A percentile compares a stretch with the other conserved stretches of the same genome.
Conservation (phyloP, 2,888 invertebrate genomes). For the Melipona beecheii region DNA sequence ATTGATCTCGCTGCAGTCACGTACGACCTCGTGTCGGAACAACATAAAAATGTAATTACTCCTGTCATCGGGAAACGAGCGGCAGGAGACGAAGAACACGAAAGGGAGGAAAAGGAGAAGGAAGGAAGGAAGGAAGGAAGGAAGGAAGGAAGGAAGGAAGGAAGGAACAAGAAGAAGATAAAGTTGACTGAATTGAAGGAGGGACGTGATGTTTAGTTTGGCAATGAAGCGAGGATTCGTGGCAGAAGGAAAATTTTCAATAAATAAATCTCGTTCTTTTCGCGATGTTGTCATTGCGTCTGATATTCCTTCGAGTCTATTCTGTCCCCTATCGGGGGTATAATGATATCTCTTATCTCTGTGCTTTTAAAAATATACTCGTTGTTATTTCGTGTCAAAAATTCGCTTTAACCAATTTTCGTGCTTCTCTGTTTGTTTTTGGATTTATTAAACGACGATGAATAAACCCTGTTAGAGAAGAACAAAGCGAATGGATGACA, state of each 20-base stretch:
- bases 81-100: constrained; percentile 35
- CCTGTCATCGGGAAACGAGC: constrained; percentile 69
- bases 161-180: constrained; percentile 32
- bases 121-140: constrained; percentile 27
- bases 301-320: not conserved
- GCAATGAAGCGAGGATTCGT: constrained; percentile 59
- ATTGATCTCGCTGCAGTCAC: constrained; percentile 72
- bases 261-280: constrained; percentile 56
- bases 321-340: too few species aligned
- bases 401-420: not conserved
- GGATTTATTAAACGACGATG: not conserved
- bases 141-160: not conserved
- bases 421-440: not conserved
- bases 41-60: constrained; percentile 75
- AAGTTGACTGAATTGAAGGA: constrained; percentile 56
- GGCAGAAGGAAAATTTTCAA: constrained; percentile 46
- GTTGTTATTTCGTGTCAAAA: not conserved
- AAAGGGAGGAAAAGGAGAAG: constrained; percentile 12
- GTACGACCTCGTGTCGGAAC: constrained; percentile 70
- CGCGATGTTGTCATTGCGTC: constrained; percentile 40
- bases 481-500: not conserved
- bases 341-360: not conserved
- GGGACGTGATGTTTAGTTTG: constrained; percentile 73
- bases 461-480: not conserved
- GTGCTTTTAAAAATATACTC: not conserved